Conservation (phyloP, 2,113 vertebrate species). For the Bos javanicus region DNA sequence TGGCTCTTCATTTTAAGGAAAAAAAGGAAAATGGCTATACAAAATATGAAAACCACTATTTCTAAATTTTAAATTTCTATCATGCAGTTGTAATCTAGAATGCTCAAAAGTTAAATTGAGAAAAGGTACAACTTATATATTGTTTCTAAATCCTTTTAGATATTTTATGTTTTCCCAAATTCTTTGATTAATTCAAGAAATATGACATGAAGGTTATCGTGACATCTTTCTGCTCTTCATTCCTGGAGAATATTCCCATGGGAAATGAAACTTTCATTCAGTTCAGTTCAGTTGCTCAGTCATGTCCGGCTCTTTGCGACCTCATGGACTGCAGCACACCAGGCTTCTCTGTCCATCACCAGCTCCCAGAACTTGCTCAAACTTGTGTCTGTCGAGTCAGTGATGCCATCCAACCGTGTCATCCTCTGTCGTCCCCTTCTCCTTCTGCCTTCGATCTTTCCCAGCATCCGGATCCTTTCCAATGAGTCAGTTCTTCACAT, state of each 20-base stretch:
- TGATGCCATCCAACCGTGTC: not conserved
- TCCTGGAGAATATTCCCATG: not conserved
- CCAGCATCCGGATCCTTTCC: not conserved
- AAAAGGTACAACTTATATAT: not conserved
- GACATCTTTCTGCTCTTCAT: not conserved
- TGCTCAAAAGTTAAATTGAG: slow-evolving; percentile 24
- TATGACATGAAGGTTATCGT: not conserved
- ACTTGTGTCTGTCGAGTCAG: accelerated
- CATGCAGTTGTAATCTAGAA: not conserved
- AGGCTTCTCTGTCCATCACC: not conserved
- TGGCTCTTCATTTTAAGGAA: slow-evolving; percentile 35
- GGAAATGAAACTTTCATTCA: not conserved
- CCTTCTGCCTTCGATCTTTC: not conserved
- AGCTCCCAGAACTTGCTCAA: not conserved
- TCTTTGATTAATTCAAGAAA: not conserved
- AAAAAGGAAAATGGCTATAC: slow-evolving; percentile 31
- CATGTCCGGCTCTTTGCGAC: accelerated
- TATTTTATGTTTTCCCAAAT: not conserved
- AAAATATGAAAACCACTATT: slow-evolving; percentile 32
- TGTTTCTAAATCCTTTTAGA: not conserved
- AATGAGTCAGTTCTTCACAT: not conserved
- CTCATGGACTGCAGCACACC: not conserved
- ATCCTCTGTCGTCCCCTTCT: not conserved
- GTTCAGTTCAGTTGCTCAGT: not conserved
- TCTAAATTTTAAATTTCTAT: slow-evolving; percentile 25